A percentile compares a stretch with the other conserved stretches of the same genome.
Conservation (phyloP, 2,797 vertebrate genomes). For the Sarcophilus harrisii region DNA sequence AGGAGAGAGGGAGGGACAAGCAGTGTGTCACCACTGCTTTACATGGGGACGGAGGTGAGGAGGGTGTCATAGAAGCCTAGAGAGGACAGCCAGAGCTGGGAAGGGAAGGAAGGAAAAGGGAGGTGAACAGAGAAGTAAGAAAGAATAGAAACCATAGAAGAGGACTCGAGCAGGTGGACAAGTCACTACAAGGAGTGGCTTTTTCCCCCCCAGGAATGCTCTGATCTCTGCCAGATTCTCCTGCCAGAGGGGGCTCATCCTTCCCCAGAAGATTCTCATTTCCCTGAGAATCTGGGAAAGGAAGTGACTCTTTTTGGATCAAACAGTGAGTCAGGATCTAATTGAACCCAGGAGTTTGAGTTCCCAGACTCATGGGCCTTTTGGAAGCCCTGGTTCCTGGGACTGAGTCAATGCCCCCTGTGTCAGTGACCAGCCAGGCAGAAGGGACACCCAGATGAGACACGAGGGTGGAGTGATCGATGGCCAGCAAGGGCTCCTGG, state of each 20-base stretch:
- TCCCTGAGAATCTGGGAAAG: constrained; percentile 69
- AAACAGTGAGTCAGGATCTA: constrained; percentile 72
- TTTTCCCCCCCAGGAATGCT: not conserved
- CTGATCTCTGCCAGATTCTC: not conserved
- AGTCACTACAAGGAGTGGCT: not conserved
- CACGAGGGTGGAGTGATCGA: not conserved
- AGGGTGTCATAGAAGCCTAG: not conserved
- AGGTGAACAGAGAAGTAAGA: not conserved
- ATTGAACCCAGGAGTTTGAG: constrained; percentile 69
- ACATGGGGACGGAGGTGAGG: not conserved
- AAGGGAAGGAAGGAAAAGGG: not conserved
- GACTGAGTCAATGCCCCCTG: not conserved
- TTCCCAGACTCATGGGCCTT: constrained; percentile 27
- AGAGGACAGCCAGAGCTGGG: not conserved
- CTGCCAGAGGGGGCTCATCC: not conserved
- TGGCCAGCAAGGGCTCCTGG: not conserved
- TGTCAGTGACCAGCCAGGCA: not conserved
- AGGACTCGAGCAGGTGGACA: not conserved
- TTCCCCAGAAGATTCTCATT: constrained; percentile 37
- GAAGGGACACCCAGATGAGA: not conserved
- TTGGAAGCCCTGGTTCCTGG: not conserved
- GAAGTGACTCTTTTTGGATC: constrained; percentile 75
- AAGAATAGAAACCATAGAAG: not conserved
- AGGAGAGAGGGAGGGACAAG: not conserved
- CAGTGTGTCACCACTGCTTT: not conserved